These are phyloP conservation scores for Rhingia campestris DNA, from an alignment of 2,888 invertebrate genomes.

Conservation along the genomic window DNA sequence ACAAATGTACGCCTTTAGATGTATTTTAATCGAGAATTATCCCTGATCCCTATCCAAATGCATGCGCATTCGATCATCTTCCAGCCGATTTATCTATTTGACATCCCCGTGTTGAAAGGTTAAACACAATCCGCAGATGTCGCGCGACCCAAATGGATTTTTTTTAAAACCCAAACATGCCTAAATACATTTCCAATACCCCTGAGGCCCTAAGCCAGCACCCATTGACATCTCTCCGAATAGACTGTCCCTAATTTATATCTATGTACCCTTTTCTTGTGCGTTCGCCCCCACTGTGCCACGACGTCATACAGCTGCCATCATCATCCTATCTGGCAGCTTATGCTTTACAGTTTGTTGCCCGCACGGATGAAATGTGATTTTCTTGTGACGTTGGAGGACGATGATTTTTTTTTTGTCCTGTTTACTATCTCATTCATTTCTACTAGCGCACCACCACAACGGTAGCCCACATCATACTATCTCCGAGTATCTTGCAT, in stretches of 20 bases:
- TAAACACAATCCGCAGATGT: not conserved
- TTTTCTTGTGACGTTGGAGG: slow-evolving; percentile 37
- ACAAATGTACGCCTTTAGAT: too few species aligned
- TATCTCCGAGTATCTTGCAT: not conserved
- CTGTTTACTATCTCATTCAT: slow-evolving; percentile 57
- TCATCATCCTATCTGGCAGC: slow-evolving; percentile 13
- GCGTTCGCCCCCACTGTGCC: slow-evolving; percentile 47
- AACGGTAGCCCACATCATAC: slow-evolving; percentile 1
- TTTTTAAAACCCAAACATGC: not conserved
- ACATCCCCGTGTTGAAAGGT: not conserved
- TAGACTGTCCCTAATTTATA: not conserved
- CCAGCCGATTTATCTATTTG: not conserved
- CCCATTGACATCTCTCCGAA: not conserved
- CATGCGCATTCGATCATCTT: not conserved
- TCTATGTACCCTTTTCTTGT: slow-evolving; percentile 1
- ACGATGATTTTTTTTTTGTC: slow-evolving; percentile 15
- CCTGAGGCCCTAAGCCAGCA: not conserved
- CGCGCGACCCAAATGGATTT: not conserved
- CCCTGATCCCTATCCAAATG: too few species aligned
- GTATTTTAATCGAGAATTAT: too few species aligned
- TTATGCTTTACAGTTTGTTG: slow-evolving; percentile 60
- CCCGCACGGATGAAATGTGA: slow-evolving; percentile 59
- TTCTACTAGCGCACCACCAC: slow-evolving; percentile 26
- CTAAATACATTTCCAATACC: not conserved
- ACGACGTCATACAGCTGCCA: slow-evolving; percentile 24